A percentile compares a stretch with the other conserved stretches of the same genome.
Conservation (phyloP, 2,888 invertebrate genomes). For the Agrilus biguttatus region DNA sequence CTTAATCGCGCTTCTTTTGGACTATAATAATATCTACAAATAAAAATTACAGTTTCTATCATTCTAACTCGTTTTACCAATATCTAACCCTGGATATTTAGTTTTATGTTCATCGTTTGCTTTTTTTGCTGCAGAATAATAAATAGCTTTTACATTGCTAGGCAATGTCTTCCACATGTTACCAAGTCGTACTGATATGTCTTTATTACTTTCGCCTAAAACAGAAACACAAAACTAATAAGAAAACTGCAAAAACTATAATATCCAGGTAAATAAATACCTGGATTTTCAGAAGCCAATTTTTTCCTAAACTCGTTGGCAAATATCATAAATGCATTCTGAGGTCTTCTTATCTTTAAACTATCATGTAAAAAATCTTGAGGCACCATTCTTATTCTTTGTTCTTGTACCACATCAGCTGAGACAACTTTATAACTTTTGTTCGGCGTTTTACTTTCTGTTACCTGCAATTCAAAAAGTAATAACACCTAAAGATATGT, state of each 20-base stretch:
- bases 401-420: too few relatives aligned
- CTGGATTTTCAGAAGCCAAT: slow-evolving; percentile 30
- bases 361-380: slow-evolving; percentile 1
- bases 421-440: too few relatives aligned
- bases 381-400: too few relatives aligned
- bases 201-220: slow-evolving; percentile 32
- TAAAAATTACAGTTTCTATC: background rate
- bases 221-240: slow-evolving; percentile 2
- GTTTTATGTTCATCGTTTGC: slow-evolving; percentile 31
- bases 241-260: background rate
- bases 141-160: slow-evolving; percentile 27
- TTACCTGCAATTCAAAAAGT: too few relatives aligned
- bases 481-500: too few relatives aligned
- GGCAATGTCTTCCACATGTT: slow-evolving; percentile 35
- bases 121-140: slow-evolving; percentile 29
- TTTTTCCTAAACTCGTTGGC: slow-evolving; percentile 35
- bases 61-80: background rate
- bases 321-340: slow-evolving; percentile 39
- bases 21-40: slow-evolving; percentile 24
- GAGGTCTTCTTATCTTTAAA: slow-evolving; percentile 29
- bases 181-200: slow-evolving; percentile 34
- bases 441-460: too few relatives aligned
- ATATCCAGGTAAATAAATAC: slow-evolving; percentile 12
- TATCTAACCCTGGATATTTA: slow-evolving; percentile 27
- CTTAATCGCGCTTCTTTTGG: slow-evolving; percentile 29